Evolutionary conservation across 2,888 invertebrate species (phyloP).

Genomic region (Drosophila anceps): DNA sequence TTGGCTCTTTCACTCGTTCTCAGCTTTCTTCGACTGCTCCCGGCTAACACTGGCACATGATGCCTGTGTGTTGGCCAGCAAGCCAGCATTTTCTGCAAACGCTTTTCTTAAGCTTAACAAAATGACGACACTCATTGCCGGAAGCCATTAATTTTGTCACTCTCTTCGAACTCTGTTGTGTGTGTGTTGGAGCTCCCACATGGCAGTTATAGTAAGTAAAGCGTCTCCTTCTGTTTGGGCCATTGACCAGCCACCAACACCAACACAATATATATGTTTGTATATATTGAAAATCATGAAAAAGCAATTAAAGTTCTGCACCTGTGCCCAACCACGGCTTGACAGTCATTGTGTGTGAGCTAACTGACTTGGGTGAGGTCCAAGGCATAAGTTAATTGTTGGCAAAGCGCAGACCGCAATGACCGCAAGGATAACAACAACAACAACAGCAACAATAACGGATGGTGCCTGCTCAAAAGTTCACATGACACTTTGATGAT

Average conservation of each 20-base stretch:
- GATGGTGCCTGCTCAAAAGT: constrained; percentile 45
- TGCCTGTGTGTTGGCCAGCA: constrained; percentile 40
- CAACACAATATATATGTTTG: background rate
- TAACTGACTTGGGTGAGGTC: constrained; percentile 43
- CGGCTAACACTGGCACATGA: constrained; percentile 49
- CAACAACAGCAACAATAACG: constrained; percentile 22
- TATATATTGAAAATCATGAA: constrained; percentile 72
- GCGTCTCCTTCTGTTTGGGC: constrained; percentile 3
- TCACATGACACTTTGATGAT: constrained; percentile 56
- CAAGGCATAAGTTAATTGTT: constrained; percentile 72
- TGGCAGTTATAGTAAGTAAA: constrained; percentile 25
- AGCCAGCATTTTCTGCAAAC: constrained; percentile 61
- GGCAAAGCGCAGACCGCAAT: constrained; percentile 66
- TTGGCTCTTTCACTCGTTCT: constrained; percentile 26
- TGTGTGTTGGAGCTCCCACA: constrained; percentile 58
- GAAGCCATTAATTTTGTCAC: constrained; percentile 82
- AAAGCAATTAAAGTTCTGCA: constrained; percentile 73
- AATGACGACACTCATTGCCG: constrained; percentile 71
- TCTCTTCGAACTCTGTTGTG: constrained; percentile 57
- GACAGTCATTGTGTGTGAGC: constrained; percentile 17
- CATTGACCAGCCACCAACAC: constrained; percentile 48
- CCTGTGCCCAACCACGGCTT: constrained; percentile 46
- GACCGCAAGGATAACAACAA: constrained; percentile 55
- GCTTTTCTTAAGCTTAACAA: constrained; percentile 59
- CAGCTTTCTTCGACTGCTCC: constrained; percentile 23